Percentiles rank a stretch among this genome's conserved stretches.
phyloP scores from a whole-genome alignment of 35 echinoderm and acorn worm genomes.

The Lytechinus pictus region DNA sequence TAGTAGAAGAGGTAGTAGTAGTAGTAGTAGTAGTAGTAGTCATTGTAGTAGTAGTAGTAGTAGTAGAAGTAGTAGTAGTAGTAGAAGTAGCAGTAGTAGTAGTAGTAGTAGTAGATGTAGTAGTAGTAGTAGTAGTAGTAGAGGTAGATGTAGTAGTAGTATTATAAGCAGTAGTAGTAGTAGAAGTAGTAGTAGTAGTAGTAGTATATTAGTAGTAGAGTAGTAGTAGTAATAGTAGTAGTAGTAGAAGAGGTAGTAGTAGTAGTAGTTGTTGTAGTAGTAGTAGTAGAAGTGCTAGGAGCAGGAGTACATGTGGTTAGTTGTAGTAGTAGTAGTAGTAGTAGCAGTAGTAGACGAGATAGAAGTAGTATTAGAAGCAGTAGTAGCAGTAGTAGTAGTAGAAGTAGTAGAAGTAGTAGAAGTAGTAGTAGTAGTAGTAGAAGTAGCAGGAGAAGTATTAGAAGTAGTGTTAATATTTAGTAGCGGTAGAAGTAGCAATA shows the following conservation, averaged over 20 bases:
- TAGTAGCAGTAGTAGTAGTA: not conserved
- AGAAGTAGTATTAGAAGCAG: too few relatives aligned
- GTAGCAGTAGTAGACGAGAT: too few relatives aligned
- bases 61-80: not conserved
- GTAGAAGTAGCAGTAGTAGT: not conserved
- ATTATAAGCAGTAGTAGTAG: too few relatives aligned
- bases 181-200: too few relatives aligned
- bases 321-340: too few relatives aligned
- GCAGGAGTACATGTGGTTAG: too few relatives aligned
- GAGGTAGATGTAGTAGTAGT: too few relatives aligned
- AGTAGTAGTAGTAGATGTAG: not conserved
- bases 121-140: not conserved
- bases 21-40: too few relatives aligned
- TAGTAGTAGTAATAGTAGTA: not conserved
- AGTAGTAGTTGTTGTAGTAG: not conserved
- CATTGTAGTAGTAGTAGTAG: not conserved
- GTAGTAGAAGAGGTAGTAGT: not conserved
- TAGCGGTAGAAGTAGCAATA: not conserved
- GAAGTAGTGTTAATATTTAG: too few relatives aligned
- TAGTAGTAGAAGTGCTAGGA: too few relatives aligned
- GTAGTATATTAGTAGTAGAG: too few relatives aligned
- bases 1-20: not conserved
- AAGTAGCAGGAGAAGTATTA: too few relatives aligned
- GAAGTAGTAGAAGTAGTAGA: not conserved
- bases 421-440: slow-evolving; percentile 18